phyloP scores from a whole-genome alignment of 2,113 vertebrate species.

The Isurus oxyrinchus region DNA sequence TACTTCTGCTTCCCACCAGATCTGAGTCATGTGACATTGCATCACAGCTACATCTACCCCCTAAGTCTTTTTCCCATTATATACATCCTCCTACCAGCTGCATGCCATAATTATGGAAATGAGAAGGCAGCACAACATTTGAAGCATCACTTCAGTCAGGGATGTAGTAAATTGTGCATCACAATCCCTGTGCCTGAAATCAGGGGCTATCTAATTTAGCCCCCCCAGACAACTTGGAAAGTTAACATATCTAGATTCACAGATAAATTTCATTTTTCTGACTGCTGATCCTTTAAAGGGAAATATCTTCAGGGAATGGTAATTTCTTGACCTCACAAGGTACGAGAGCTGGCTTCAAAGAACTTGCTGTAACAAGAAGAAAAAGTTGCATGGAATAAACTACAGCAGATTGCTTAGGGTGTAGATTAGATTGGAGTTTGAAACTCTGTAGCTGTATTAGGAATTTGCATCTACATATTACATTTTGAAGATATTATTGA shows the following conservation, averaged over 20 bases:
- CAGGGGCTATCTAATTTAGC: neutral
- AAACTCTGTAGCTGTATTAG: neutral
- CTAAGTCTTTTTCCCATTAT: no score
- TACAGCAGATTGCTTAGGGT: neutral
- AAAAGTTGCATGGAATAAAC: neutral
- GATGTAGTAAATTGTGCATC: neutral
- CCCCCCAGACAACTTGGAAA: neutral
- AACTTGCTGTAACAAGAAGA: neutral
- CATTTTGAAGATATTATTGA: neutral
- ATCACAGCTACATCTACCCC: no score
- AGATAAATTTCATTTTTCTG: neutral
- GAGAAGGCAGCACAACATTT: neutral
- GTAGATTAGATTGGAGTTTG: neutral
- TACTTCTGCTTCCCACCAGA: no score
- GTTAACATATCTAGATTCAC: neutral
- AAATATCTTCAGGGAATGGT: neutral
- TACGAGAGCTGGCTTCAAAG: neutral
- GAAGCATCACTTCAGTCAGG: neutral
- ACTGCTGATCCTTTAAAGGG: neutral
- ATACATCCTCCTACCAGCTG: no score
- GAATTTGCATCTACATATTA: neutral
- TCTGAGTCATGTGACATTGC: no score
- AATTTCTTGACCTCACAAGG: neutral
- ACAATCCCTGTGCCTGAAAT: neutral
- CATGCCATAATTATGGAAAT: neutral